A percentile compares a stretch with the other conserved stretches of the same genome.
These are phyloP conservation scores for Hippocampus mohnikei DNA, from an alignment of 2,113 vertebrate species.

Conservation along the genomic window DNA sequence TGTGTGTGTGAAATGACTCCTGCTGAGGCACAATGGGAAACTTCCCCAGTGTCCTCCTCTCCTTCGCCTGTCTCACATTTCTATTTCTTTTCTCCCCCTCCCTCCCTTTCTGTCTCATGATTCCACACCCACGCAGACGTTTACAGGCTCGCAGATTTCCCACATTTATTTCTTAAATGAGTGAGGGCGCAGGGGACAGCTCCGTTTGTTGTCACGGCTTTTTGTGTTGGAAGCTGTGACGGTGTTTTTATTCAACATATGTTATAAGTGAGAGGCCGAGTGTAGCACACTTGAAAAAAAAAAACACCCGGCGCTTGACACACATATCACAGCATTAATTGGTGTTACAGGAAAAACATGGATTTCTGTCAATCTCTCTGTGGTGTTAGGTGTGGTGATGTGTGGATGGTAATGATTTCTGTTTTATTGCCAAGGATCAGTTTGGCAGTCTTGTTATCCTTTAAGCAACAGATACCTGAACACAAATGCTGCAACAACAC, in stretches of 20 bases:
- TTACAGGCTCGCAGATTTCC: constrained; percentile 33
- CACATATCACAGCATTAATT: constrained; percentile 31
- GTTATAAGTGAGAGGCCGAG: constrained; percentile 31
- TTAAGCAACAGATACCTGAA: too few species aligned
- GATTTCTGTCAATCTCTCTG: not conserved
- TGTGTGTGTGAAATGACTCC: constrained; percentile 42
- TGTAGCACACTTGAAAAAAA: constrained; percentile 24
- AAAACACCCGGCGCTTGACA: constrained; percentile 4
- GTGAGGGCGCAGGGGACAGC: constrained; percentile 4
- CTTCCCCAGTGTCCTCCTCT: constrained; percentile 53
- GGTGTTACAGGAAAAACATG: not conserved
- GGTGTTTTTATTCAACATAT: constrained; percentile 49
- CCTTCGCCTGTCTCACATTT: constrained; percentile 20
- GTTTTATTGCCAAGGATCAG: not conserved
- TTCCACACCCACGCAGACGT: constrained; percentile 39
- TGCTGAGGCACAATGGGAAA: constrained; percentile 37
- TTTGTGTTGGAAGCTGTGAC: constrained; percentile 53
- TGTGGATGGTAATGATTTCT: not conserved
- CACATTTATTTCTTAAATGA: constrained; percentile 43
- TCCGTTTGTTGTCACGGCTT: constrained; percentile 46
- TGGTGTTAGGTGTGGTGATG: not conserved
- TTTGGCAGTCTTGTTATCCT: too few species aligned
- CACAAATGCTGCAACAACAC: too few species aligned
- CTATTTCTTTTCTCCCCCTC: constrained; percentile 16
- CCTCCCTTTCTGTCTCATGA: not conserved